A percentile compares a stretch with the other conserved stretches of the same genome.
phyloP scores from a whole-genome alignment of 2,888 invertebrate species.

The Gryllus longicercus region DNA sequence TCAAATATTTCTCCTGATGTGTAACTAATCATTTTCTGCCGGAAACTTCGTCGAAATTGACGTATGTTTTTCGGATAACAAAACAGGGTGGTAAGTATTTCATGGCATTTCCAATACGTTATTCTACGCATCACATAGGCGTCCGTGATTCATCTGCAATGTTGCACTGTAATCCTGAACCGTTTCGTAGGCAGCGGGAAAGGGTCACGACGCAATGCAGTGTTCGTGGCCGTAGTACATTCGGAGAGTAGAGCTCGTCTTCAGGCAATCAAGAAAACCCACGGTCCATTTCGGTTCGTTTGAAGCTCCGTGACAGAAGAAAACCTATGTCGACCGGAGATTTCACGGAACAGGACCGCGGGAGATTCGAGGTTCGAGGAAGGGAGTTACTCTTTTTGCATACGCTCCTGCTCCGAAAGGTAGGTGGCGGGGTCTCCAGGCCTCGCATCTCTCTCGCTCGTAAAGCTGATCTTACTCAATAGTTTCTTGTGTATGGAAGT shows the following conservation, averaged over 20 bases:
- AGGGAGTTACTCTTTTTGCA: constrained; percentile 4
- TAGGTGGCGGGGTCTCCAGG: neutral
- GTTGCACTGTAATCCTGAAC: neutral
- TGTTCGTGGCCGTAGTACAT: neutral
- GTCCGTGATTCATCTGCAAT: neutral
- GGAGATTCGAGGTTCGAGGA: neutral
- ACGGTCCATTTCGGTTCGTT: neutral
- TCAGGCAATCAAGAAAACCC: neutral
- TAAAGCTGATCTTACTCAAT: too few relatives aligned
- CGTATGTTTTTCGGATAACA: too few relatives aligned
- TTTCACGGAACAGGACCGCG: neutral
- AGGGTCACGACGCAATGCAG: neutral
- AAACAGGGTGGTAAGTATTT: too few relatives aligned
- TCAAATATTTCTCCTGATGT: too few relatives aligned
- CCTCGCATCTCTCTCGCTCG: too few relatives aligned
- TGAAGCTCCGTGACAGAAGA: neutral
- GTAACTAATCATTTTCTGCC: too few relatives aligned
- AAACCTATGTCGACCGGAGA: neutral
- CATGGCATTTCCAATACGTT: too few relatives aligned
- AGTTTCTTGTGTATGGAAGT: too few relatives aligned
- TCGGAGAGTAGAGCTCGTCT: neutral
- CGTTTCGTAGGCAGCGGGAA: neutral
- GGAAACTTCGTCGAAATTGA: too few relatives aligned
- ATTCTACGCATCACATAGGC: too few relatives aligned
- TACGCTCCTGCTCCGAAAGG: neutral